Percentiles rank a stretch among this genome's conserved stretches.
Evolutionary conservation across 2,888 invertebrate genomes (phyloP).

Genomic region (Zeuzera pyrina): DNA sequence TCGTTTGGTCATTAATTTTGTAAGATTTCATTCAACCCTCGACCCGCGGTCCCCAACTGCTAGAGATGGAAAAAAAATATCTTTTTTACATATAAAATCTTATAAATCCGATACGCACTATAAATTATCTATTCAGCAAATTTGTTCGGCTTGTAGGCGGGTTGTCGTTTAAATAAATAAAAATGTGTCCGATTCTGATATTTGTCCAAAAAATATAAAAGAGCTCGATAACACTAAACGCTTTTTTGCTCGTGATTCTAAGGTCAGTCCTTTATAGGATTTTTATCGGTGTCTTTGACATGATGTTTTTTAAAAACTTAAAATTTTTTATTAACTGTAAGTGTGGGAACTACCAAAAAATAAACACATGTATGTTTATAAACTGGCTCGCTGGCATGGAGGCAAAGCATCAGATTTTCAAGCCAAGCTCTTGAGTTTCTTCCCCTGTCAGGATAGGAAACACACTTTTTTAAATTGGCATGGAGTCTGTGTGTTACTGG

Average conservation of each 20-base stretch:
- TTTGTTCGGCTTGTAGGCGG: constrained; percentile 64
- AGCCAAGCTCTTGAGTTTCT: too few species aligned
- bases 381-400: too few species aligned
- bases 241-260: not conserved
- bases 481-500: too few species aligned
- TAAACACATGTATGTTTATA: too few species aligned
- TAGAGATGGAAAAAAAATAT: constrained; percentile 19
- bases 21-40: constrained; percentile 22
- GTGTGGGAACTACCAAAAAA: too few species aligned
- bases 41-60: constrained; percentile 18
- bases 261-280: not conserved
- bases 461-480: too few species aligned
- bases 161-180: constrained; percentile 31
- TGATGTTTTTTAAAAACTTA: too few species aligned
- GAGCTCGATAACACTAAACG: too few species aligned
- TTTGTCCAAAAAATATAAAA: constrained; percentile 33
- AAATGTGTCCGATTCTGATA: constrained; percentile 14
- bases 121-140: constrained; percentile 46
- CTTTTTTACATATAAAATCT: constrained; percentile 26
- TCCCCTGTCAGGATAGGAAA: too few species aligned
- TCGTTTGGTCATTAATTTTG: constrained; percentile 44
- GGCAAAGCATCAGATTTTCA: too few species aligned
- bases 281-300: too few species aligned
- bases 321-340: too few species aligned
- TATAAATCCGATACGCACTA: constrained; percentile 28